A percentile compares a stretch with the other conserved stretches of the same genome.
These are phyloP conservation scores for Pseudorhombus dupliciocellatus DNA, from an alignment of 2,113 vertebrate species.

Conservation along the genomic window DNA sequence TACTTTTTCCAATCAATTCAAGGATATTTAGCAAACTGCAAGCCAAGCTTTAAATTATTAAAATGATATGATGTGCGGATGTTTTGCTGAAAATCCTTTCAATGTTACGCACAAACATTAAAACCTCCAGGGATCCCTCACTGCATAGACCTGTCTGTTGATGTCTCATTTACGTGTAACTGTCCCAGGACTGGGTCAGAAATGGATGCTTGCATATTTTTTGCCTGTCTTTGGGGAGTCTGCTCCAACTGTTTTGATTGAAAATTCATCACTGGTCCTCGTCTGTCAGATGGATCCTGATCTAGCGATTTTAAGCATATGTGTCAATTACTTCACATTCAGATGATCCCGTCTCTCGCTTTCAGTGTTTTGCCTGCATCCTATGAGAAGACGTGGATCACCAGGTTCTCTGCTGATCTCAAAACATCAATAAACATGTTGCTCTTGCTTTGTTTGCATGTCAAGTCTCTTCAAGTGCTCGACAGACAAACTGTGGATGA, in stretches of 20 bases:
- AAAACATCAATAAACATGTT: neutral
- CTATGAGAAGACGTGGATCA: neutral
- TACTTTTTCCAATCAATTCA: too few relatives aligned
- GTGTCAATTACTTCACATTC: too few relatives aligned
- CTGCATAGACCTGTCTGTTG: neutral
- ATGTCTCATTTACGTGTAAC: neutral
- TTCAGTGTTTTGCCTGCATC: neutral
- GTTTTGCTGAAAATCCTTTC: neutral
- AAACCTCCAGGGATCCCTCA: too few relatives aligned
- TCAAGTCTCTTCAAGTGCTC: slow-evolving; percentile 5
- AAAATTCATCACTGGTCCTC: neutral
- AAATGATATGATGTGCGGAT: neutral
- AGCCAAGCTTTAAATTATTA: too few relatives aligned
- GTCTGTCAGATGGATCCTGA: neutral
- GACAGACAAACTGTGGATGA: slow-evolving; percentile 22
- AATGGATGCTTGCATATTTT: neutral
- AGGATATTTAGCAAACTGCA: too few relatives aligned
- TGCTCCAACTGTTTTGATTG: neutral
- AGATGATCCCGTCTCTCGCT: neutral
- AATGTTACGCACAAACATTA: too few relatives aligned
- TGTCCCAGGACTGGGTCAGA: neutral
- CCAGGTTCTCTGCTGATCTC: neutral
- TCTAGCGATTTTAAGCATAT: too few relatives aligned
- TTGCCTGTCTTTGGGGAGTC: neutral
- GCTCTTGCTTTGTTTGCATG: slow-evolving; percentile 16